Evolutionary conservation across 2,113 vertebrate genomes (phyloP).

Genomic region (Alethe castanea): DNA sequence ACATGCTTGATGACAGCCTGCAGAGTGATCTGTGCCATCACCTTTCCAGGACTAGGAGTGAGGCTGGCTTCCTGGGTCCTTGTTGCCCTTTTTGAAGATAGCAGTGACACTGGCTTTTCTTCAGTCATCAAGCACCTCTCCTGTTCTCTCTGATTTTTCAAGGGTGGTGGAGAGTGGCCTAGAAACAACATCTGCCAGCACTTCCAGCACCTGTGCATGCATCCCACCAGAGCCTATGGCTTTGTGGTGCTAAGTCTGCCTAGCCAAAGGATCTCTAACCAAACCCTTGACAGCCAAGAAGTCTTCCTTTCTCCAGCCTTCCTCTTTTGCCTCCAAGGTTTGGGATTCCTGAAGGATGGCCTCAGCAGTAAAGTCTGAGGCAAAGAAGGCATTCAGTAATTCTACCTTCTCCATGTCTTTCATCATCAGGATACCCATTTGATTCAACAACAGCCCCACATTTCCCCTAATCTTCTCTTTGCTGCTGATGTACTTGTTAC

Average conservation of each 20-base stretch:
- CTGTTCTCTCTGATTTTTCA: neutral
- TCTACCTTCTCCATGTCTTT: neutral
- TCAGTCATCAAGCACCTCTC: neutral
- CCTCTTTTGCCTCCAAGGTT: neutral
- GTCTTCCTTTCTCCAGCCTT: neutral
- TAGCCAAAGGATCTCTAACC: neutral
- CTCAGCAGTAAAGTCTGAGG: neutral
- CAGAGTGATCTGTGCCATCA: neutral
- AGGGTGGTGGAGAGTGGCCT: neutral
- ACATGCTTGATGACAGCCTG: fast-evolving
- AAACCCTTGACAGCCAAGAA: neutral
- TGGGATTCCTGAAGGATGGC: neutral
- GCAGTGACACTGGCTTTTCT: neutral
- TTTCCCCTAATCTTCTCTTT: neutral
- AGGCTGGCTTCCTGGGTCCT: neutral
- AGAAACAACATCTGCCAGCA: neutral
- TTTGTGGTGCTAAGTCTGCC: neutral
- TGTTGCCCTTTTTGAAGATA: neutral
- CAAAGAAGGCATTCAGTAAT: neutral
- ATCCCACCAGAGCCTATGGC: neutral
- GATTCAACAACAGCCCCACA: neutral
- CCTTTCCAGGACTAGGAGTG: neutral
- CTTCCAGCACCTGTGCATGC: neutral
- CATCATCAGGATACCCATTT: neutral
- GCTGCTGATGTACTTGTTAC: neutral